Conservation (phyloP, 1,140 invertebrate species). For the Leptinotarsa undecemlineata region DNA sequence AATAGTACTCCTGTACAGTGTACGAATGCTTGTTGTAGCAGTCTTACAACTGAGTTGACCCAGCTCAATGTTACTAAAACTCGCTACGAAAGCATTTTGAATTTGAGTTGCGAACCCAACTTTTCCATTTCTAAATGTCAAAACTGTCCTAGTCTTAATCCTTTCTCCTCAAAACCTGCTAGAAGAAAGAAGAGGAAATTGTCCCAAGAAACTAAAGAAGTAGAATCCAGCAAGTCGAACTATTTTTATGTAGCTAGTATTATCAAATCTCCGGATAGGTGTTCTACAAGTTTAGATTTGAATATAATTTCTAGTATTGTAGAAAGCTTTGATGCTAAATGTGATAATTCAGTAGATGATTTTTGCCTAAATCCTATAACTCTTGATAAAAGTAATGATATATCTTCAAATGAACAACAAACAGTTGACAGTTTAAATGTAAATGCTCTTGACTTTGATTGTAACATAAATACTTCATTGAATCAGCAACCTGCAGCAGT, state of each 20-base stretch:
- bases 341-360: not conserved
- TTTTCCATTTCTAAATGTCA: not conserved
- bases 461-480: not conserved
- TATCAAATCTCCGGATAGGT: not conserved
- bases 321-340: not conserved
- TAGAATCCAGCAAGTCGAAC: not conserved
- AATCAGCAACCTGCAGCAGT: conserved; percentile 28
- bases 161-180: not conserved
- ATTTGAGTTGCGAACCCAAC: not conserved
- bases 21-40: conserved; percentile 13
- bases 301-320: conserved; percentile 1
- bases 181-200: conserved; percentile 2
- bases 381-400: conserved; percentile 6
- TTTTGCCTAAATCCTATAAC: not conserved
- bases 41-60: not conserved
- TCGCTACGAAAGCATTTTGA: not conserved
- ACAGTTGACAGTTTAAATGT: not conserved
- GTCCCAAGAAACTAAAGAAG: not conserved
- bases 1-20: conserved; percentile 1
- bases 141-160: not conserved
- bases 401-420: not conserved
- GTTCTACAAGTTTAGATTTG: not conserved
- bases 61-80: not conserved
- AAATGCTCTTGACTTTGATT: not conserved
- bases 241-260: not conserved